Base-by-base conservation (phyloP, 2,113 vertebrate genomes). In the Hemichromis elongatus region DNA sequence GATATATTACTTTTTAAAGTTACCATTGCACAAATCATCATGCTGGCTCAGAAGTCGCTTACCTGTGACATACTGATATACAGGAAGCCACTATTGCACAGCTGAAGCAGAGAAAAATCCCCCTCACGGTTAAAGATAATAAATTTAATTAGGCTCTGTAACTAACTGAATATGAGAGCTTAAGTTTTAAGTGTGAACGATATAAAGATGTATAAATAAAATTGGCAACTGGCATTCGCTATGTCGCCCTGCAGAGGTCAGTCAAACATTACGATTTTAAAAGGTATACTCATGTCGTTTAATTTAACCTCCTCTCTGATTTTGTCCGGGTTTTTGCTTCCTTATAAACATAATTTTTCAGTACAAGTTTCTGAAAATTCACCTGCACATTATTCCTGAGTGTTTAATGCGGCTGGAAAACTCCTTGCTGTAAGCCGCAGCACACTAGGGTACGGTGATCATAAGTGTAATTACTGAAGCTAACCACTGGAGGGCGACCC, bases 401-500 rank as follows among this genome's bases (percentile, higher is more conserved):
- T 5, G 3, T 61, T 24, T 50, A 33, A 59, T 50, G 14, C 0
- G 2, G 18, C 5, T 8, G 19, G n/a, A 5, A 37, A 73, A 75
- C 18, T 30, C 24, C 21, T 0, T 18, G 10, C 16, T 30, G 1
- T 9, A 52, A 52, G 33, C 70, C 70, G 18, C 70, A n/a, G 18
- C 18, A 52, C 66, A 78, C 2, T 7, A 24, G 9, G 28, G 3
- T 47, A n/a, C 33, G 10, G 3, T 3, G 13, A 40, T 10, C 13
- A 24, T 1, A 19, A 37, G 8, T 75, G 68, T 63, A 78, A 77
- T 79, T 18, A 81, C 14, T 16, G 1, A 7, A 50, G 5, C 1
- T 5, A 18, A 55, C 92, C 94, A 85, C 81, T 42, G 89, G 93
- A 89, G 55, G 88, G 83, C 26, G 16, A 37, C 81, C 68, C 28